Evolutionary conservation across 2,888 invertebrate genomes (phyloP).

Genomic region (Caradrina kadenii): DNA sequence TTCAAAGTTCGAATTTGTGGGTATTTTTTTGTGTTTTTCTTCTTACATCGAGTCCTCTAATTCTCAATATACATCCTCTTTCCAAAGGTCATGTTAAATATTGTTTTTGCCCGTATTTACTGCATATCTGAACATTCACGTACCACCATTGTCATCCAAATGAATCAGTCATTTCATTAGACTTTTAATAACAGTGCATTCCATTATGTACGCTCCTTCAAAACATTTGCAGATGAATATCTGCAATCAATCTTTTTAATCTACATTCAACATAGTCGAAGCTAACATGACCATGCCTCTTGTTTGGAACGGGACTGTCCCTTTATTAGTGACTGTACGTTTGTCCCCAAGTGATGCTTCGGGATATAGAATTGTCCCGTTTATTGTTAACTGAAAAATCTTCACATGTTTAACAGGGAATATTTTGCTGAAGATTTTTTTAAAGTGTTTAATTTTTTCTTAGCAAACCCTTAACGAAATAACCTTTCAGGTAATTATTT

Average conservation of each 20-base stretch:
- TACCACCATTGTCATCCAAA: background rate
- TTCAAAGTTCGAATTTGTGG: background rate
- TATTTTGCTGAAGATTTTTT: too few species aligned
- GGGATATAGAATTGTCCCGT: too few species aligned
- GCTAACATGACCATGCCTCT: background rate
- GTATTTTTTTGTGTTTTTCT: background rate
- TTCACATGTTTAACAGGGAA: too few species aligned
- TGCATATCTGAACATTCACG: background rate
- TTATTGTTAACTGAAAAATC: too few species aligned
- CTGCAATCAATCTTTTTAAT: conserved; percentile 40
- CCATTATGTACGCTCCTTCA: conserved; percentile 1
- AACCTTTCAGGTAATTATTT: too few species aligned
- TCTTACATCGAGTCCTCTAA: background rate
- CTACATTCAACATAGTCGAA: conserved; percentile 30
- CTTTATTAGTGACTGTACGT: too few species aligned
- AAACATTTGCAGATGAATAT: conserved; percentile 9
- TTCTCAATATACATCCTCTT: background rate
- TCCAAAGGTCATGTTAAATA: background rate
- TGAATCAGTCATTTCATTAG: background rate
- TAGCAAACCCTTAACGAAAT: too few species aligned
- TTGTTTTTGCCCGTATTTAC: background rate
- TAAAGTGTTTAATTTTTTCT: too few species aligned
- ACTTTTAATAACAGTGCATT: background rate
- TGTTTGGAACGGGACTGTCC: too few species aligned
- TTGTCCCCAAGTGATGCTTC: too few species aligned